Base-by-base conservation (phyloP, 2,113 vertebrate species). In the Hiodon tergisus region DNA sequence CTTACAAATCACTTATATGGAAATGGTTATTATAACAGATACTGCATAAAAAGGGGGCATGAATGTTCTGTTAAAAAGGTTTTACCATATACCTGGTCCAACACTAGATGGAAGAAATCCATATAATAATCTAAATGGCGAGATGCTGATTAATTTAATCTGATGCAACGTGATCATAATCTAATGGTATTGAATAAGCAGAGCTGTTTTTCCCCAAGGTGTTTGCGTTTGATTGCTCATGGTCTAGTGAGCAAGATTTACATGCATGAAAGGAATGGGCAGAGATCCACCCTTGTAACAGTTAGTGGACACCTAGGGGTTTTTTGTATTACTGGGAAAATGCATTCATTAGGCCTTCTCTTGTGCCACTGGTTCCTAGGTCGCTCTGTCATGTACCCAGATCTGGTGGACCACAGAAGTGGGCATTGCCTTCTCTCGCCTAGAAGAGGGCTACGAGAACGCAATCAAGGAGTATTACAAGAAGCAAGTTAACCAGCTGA, bases 381-480 rank as follows among this genome's bases (percentile, higher is more conserved):
- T 97, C 75, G 94, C 95, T 5, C 84, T 99, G 58, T 93, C 90
- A 75, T 96, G 95, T 83, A 94, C 93, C 61, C 97, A 98, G 89
- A 96, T 99, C 84, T 99, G 95, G 96, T 99, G 97, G 97, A 94
- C 94, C 0, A 93, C 92, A 0, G 96, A 98, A 16, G 93, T 99
- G 9, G 90, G 91, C 70, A 94, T 97, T 81, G 93, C 94, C 0
- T 98, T 99, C 6, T 78, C 91, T 71, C 90, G 93, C n/a, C 81
- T 98, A 67, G 95, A 98, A 72, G 95, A 98, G 82, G 97, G 96
- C 61, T 94, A 93, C 0, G 96, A 98, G 85, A 94, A 89, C 0
- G 92, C 95, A 2, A 89, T 98, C 92, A 98, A 93, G 82, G 96
- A 99, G 1, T 98, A 94, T 81, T 89, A 93, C 77, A 98, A 88